phyloP scores from a whole-genome alignment of 2,888 invertebrate genomes.

The Parochlus steinenii region DNA sequence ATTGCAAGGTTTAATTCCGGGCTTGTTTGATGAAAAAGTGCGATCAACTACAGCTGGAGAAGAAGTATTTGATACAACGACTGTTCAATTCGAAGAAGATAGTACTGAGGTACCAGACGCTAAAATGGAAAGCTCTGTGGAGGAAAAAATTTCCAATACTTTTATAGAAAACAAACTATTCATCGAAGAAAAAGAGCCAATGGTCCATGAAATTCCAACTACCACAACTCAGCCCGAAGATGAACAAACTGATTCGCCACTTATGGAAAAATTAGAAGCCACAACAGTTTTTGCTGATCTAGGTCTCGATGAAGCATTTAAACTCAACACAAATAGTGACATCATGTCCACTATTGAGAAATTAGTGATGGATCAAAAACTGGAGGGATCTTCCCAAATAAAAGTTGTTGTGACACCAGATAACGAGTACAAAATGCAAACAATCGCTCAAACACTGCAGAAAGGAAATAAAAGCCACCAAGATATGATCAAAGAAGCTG shows the following conservation, averaged over 20 bases:
- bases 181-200: conserved; percentile 21
- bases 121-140: background rate
- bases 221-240: conserved; percentile 14
- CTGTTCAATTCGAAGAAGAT: background rate
- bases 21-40: background rate
- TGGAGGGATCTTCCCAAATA: conserved; percentile 16
- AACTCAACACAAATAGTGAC: conserved; percentile 6
- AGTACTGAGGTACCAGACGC: background rate
- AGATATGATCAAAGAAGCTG: conserved; percentile 25
- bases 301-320: conserved; percentile 17
- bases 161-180: conserved; percentile 21
- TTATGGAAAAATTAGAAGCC: conserved; percentile 1
- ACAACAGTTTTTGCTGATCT: conserved; percentile 16
- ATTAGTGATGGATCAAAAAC: conserved; percentile 5
- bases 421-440: conserved; percentile 10
- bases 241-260: conserved; percentile 1
- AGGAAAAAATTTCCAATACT: conserved; percentile 15
- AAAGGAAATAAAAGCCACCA: too few relatives aligned
- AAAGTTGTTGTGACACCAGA: conserved; percentile 14
- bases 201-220: conserved; percentile 18
- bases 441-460: conserved; percentile 18
- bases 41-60: background rate
- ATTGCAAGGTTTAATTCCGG: conserved; percentile 11
- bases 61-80: too few relatives aligned
- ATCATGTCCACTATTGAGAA: conserved; percentile 9